Base-by-base conservation (phyloP, 1,140 invertebrate species). In the Cardiocondyla obscurior region DNA sequence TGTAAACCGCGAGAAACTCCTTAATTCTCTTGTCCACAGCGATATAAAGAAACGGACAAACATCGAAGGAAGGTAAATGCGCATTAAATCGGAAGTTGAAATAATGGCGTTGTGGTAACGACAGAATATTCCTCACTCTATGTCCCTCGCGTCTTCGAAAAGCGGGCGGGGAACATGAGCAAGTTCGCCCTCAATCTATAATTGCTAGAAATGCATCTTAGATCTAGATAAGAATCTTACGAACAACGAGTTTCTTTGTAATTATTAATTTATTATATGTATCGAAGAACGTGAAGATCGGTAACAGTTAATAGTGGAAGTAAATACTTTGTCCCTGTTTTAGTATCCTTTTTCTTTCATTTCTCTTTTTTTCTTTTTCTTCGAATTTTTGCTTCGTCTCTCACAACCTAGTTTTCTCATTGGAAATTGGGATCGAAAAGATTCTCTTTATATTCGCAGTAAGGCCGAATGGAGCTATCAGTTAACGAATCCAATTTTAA, bases 251-350 rank as follows among this genome's bases (percentile, higher is more conserved):
- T 76, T 36, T 82, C 57, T 86, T 49, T 82, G 70, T 88, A 81
- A 82, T 81, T 69, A 65, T 81, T 81, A 83, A 55, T 53, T 81
- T 81, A 83, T 81, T 81, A 51, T 53, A 69, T 84, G 72, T 39
- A 79, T 82, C 65, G 83, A 82, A 88, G 53, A 88, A 85, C 25
- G 39, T 85, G 44, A 86, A 65, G 46, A 74, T 87, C n/a, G 72
- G 51, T 86, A 86, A 72, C 49, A 49, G 42, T 77, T 81, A 72
- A 58, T 53, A 58, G 64, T 62, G 51, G 76, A 57, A 85, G 70
- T 33, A 55, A 25, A 69, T 86, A 33, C 19, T 65, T 81, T 49
- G 16, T 58, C 12, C 42, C 16, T 22, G 22, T 14, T 46, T 82
- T 64, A 30, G 28, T 76, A 12, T 51, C 36, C 25, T 19, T 55